Percentiles rank a stretch among this genome's conserved stretches.
phyloP scores from a whole-genome alignment of 2,113 vertebrate species.

The Halcyon senegalensis region DNA sequence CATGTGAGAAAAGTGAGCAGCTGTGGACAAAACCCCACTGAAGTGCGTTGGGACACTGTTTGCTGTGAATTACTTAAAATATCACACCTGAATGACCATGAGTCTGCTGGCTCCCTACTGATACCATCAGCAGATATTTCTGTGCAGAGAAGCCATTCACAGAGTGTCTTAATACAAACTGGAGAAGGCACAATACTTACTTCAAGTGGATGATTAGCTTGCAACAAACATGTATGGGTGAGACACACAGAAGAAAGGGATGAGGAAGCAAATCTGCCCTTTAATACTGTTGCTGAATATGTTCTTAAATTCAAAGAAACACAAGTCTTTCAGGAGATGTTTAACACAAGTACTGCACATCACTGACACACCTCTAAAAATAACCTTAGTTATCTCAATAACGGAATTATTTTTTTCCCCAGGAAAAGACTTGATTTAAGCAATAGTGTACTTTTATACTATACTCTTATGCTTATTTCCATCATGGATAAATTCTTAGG shows the following conservation, averaged over 20 bases:
- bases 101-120: neutral
- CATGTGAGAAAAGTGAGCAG: neutral
- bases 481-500: neutral
- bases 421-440: neutral
- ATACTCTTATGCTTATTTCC: neutral
- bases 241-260: neutral
- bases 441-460: neutral
- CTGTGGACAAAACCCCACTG: neutral
- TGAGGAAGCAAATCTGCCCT: neutral
- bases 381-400: neutral
- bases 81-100: neutral
- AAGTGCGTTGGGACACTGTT: fast-evolving
- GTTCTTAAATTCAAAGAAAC: neutral
- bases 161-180: neutral
- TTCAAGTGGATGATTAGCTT: neutral
- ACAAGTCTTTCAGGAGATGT: neutral
- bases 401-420: neutral
- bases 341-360: fast-evolving
- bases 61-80: neutral
- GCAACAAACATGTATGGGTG: neutral
- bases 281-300: neutral
- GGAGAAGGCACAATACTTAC: neutral
- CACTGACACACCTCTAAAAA: neutral
- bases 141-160: neutral
- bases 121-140: no score